Base-by-base conservation (phyloP, 2,888 invertebrate species). In the Caenorhabditis uteleia region DNA sequence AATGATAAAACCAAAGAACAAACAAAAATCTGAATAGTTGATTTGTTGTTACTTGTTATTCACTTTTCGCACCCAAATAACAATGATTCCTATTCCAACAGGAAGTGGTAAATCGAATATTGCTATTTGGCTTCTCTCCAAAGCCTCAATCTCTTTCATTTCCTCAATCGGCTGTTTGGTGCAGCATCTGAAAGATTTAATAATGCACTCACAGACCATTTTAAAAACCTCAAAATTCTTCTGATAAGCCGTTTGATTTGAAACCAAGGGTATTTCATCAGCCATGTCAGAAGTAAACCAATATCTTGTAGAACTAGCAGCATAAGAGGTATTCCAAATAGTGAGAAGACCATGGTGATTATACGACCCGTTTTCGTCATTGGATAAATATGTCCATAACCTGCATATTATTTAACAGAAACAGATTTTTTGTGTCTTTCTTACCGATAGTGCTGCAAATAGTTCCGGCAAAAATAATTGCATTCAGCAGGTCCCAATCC, bases 41-140 rank as follows among this genome's bases (percentile, higher is more conserved):
- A 26, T 25, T 42, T 14, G 14, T 20, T 7, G 0, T 12, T 5
- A 23, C 3, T 23, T 40, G 7, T 2, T 20, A 5, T 8, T 36
- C 3, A 3, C 5, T 26, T n/a, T 25, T 6, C 93, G 88, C 43
- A 95, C 92, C 85, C 95, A 97, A 0, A 89, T 84, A 0, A 93
- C 85, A 21, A 95, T 86, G 57, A 95, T 89, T 25, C 89, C 84
- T 2, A 94, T 89, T 0, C 95, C 95, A 1, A 95, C 88, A 0
- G 91, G 90, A 29, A 95, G 90, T 0, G 95, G 95, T 48, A 95
- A 85, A 84, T 95, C 94, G 84, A 95, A 95, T 33, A 78, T 65
- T 31, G 70, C 68, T 16, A 78, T 46, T 50, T 74, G 70, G 25
- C 53, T 48, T 21, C 70, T 36, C 26, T 74, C 74, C n/a, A 67